Conservation (phyloP, 30 jellyfish, hydroid and myxozoan species). For the Clytia hemisphaerica region DNA sequence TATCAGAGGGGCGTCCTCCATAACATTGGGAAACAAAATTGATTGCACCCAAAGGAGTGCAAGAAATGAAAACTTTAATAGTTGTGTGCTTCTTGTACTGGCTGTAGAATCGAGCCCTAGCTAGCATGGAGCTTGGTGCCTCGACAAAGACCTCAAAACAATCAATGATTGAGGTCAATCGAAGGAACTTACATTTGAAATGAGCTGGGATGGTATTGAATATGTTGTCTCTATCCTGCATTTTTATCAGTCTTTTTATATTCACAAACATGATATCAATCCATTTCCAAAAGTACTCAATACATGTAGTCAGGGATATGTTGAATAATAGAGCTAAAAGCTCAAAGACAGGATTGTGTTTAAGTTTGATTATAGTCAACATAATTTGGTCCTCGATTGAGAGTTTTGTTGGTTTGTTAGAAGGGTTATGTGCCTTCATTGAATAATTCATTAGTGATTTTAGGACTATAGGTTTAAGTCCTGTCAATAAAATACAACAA, state of each 20-base stretch:
- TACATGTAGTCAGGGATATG: background rate
- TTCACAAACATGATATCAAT: slow-evolving; percentile 25
- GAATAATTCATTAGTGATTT: background rate
- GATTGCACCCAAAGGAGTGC: slow-evolving; percentile 44
- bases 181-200: slow-evolving; percentile 35
- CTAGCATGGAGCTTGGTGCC: slow-evolving; percentile 37
- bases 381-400: slow-evolving; percentile 8
- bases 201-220: slow-evolving; percentile 28
- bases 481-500: slow-evolving; percentile 8
- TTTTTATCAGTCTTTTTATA: slow-evolving; percentile 10
- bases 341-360: slow-evolving; percentile 1
- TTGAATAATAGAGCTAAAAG: background rate
- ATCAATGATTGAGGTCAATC: slow-evolving; percentile 42
- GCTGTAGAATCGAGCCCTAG: slow-evolving; percentile 36
- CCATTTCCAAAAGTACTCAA: slow-evolving; percentile 18
- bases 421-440: background rate
- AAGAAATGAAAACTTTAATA: slow-evolving; percentile 32
- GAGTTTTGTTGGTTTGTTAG: background rate
- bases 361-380: background rate
- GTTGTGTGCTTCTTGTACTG: slow-evolving; percentile 46
- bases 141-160: slow-evolving; percentile 57
- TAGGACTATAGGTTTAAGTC: background rate
- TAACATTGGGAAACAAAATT: slow-evolving; percentile 34
- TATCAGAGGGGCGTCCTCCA: slow-evolving; percentile 56
- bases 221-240: slow-evolving; percentile 38